Conservation (phyloP, 2,888 invertebrate genomes). For the Apamea anceps region DNA sequence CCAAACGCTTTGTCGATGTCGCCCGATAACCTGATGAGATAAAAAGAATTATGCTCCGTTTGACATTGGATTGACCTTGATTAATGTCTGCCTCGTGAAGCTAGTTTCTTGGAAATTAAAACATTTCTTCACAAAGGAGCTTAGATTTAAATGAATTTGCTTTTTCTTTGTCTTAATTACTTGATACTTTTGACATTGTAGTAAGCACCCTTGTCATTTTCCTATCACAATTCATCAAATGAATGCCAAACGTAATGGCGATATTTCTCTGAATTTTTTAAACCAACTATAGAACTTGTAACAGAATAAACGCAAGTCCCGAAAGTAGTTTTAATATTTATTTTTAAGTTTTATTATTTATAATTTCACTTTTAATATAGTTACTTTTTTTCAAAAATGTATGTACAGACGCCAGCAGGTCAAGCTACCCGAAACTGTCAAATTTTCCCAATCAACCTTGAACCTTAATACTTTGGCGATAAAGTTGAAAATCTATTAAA, state of each 20-base stretch:
- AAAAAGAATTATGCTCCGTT: conserved; percentile 51
- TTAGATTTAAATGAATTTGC: conserved; percentile 38
- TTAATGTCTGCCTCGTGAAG: conserved; percentile 15
- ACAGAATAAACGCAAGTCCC: too few species aligned
- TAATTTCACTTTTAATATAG: too few species aligned
- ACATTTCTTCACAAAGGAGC: conserved; percentile 33
- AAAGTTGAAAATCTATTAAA: too few species aligned
- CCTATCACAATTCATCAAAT: conserved; percentile 22
- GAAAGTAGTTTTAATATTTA: too few species aligned
- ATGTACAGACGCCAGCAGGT: too few species aligned
- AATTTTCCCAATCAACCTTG: too few species aligned
- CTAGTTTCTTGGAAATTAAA: conserved; percentile 46
- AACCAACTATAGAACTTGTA: too few species aligned
- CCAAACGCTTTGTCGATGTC: conserved; percentile 85
- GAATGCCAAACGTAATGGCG: conserved; percentile 3
- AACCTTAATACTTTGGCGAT: too few species aligned
- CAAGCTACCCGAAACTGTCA: too few species aligned
- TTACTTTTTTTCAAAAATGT: too few species aligned
- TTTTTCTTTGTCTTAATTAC: conserved; percentile 37
- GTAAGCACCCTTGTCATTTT: conserved; percentile 28
- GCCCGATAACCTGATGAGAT: conserved; percentile 77
- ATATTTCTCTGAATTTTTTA: neutral
- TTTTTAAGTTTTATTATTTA: too few species aligned
- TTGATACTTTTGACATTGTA: conserved; percentile 36
- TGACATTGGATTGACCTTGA: conserved; percentile 45